A percentile compares a stretch with the other conserved stretches of the same genome.
Conservation (phyloP, 2,888 invertebrate species). For the Ormia ochracea region DNA sequence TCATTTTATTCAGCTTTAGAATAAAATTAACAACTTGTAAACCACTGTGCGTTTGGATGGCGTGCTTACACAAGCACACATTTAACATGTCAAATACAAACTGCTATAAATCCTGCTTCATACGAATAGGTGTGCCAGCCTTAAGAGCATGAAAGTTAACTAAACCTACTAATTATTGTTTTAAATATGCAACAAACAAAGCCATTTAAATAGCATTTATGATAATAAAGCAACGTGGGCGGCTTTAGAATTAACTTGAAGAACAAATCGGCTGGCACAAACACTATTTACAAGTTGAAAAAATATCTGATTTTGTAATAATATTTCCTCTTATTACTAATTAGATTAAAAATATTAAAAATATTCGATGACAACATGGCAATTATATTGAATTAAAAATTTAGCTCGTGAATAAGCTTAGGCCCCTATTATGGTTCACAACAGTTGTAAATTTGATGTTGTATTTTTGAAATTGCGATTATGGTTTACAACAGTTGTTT, state of each 20-base stretch:
- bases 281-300: too few relatives aligned
- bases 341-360: too few relatives aligned
- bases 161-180: conserved; percentile 15
- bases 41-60: background rate
- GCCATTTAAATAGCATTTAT: background rate
- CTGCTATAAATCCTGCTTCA: background rate
- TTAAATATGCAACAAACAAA: conserved; percentile 12
- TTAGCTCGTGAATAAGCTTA: too few relatives aligned
- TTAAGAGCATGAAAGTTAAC: background rate
- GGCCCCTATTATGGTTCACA: too few relatives aligned
- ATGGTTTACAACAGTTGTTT: too few relatives aligned
- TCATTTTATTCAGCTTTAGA: too few relatives aligned
- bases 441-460: too few relatives aligned
- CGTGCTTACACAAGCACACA: background rate
- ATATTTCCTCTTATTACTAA: too few relatives aligned
- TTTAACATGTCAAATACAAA: background rate
- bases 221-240: background rate
- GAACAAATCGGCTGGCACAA: background rate
- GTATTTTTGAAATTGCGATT: too few relatives aligned
- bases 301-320: too few relatives aligned
- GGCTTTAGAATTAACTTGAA: background rate
- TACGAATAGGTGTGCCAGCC: background rate
- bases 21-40: background rate
- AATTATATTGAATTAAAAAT: too few relatives aligned
- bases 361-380: too few relatives aligned